Evolutionary conservation across 2,888 invertebrate species (phyloP), one percentile per base, ranked within the genome.

Genomic region (Dione vanillae): DNA sequence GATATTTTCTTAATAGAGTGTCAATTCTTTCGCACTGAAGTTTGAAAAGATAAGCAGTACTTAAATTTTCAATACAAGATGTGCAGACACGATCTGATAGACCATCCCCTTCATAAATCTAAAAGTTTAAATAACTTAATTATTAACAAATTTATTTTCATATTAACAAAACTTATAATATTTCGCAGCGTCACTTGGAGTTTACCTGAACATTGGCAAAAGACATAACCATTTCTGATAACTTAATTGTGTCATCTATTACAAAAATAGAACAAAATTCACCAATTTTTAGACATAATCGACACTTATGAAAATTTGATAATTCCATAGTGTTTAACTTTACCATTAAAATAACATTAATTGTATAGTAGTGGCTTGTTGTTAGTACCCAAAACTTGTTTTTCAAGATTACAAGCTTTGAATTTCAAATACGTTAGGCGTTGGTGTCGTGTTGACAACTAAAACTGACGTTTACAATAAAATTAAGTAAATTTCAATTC

Each of bases 191-290:
- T 16, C 16, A 40, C 8, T 16, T 9, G 20, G 37, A 47, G 82
- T 85, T 82, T 81, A 92, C 92, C 77, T 88, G 84, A 71, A 93
- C 82, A 74, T 85, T 86, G 27, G 90, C 86, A 82, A 92, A 92
- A 49, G 92, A 85, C 93, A 92, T 93, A 70, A 92, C 92, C 93
- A 93, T 93, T 67, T 92, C 92, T 9, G 92, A 92, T 72, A 93
- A 78, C 74, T 85, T 91, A 47, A 90, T 86, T 8, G 89, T 85
- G 75, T 92, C 92, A 85, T 92, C 93, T 83, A 91, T 89, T 74
- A 92, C 92, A 77, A 88, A 93, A 76, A 93, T 92, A 59, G 93
- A 92, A 80, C 92, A 91, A 74, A 93, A 93, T 75, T 92, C 92
- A 11, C 93, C 93, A 58, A 93, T 85, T 81, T 92, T 92, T 72